Conservation (phyloP, 1,140 invertebrate genomes). For the Megalopta genalis region DNA sequence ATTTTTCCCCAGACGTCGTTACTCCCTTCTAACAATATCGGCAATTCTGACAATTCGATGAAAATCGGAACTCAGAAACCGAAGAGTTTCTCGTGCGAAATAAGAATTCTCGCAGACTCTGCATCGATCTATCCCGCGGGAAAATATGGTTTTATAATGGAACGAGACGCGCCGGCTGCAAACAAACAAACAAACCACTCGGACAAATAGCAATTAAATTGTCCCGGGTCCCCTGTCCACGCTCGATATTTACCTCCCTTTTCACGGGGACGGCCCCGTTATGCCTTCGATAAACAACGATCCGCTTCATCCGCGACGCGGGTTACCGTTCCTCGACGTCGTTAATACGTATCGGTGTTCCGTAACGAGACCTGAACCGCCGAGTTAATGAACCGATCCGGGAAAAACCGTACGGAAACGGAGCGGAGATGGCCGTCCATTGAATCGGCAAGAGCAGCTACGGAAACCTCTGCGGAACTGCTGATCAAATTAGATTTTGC, state of each 20-base stretch:
- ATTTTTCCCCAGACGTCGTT: too few species aligned
- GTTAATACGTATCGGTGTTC: constrained; percentile 6
- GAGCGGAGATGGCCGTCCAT: too few species aligned
- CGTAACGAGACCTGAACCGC: neutral
- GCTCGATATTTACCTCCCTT: neutral
- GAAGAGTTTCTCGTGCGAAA: too few species aligned
- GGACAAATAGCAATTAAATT: constrained; percentile 16
- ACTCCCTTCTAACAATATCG: too few species aligned
- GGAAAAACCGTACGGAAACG: neutral
- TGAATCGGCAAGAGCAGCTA: neutral
- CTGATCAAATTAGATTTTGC: too few species aligned
- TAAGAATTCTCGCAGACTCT: too few species aligned
- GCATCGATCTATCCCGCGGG: neutral
- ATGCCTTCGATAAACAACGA: constrained; percentile 27
- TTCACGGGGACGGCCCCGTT: neutral
- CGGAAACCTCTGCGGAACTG: too few species aligned
- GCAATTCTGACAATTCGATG: too few species aligned
- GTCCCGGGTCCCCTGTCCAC: neutral
- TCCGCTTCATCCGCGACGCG: neutral
- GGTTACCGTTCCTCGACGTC: neutral
- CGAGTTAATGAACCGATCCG: constrained; percentile 16
- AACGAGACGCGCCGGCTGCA: neutral
- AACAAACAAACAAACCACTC: too few species aligned
- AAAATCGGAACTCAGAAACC: too few species aligned
- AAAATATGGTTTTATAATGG: neutral